Evolutionary conservation across 2,888 invertebrate species (phyloP), one percentile per base, ranked within the genome.

Genomic region (Eupeodes luniger): DNA sequence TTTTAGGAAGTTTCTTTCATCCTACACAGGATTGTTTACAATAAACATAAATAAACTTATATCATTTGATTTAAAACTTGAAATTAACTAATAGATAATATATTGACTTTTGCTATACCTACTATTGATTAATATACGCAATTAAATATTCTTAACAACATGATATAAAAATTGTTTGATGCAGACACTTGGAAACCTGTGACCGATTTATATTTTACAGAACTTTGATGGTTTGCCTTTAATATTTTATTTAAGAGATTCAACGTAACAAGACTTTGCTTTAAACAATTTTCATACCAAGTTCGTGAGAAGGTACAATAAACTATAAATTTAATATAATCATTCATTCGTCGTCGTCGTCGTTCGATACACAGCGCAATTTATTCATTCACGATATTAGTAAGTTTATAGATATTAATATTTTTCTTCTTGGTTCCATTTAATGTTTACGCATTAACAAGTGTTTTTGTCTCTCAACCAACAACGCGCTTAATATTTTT

Each of bases 281-380:
- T 44, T 11, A 69, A 61, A 76, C 82, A 83, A 83, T 83, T 70
- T 76, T 57, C 44, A 75, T 69, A 57, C 19, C 75, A 79, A 75
- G 47, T 34, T 64, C 11, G 53, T 59, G 47, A 10, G 10, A 4
- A 14, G 11, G 27, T 14, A 64, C 12, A 34, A 77, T 53, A 61
- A 76, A 62, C 40, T 36, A 61, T 77, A 67, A 51, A 57, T 59
- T 36, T 70, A 80, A 69, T 69, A 11, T 57, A 44, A 27, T 55
- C 67, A 72, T 61, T 59, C 44, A 61, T 67, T 83, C 55, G n/a
- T 84, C 77, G 27, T 27, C 87, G 72, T 87, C 79, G 83, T 59
- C 34, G 34, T 84, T 80, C 84, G 80, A 80, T 84, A 84, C 84
- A 84, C 87, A 87, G 84, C 84, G 72, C 87, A 57, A 69, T 76